Evolutionary conservation across 2,113 vertebrate genomes (phyloP).

Genomic region (Phalacrocorax pelagicus): DNA sequence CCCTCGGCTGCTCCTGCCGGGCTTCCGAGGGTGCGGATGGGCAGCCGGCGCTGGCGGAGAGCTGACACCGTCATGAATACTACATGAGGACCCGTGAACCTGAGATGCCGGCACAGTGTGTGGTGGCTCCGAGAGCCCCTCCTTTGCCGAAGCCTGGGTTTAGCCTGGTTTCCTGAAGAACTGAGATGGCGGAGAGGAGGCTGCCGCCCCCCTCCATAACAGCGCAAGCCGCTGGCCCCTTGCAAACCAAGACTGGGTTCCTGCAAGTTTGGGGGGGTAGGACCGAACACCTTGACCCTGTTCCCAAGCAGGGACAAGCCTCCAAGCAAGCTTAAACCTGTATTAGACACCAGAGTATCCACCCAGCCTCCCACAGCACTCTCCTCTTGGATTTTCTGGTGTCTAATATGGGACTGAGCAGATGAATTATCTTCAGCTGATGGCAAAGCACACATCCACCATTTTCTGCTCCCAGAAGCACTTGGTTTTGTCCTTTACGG

Average conservation of each 20-base stretch:
- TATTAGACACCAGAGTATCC: rapidly evolving
- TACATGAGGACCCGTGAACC: slow-evolving; percentile 80
- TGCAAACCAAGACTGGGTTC: neutral
- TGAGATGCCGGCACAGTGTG: slow-evolving; percentile 67
- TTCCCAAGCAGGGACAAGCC: rapidly evolving
- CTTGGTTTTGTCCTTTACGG: neutral
- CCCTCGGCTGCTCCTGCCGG: neutral
- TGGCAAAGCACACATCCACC: neutral
- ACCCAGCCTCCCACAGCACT: rapidly evolving
- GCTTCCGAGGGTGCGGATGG: slow-evolving; percentile 19
- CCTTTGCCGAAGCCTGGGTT: neutral
- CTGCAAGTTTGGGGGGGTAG: too few species aligned
- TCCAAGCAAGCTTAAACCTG: rapidly evolving
- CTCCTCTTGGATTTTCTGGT: neutral
- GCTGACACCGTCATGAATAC: slow-evolving; percentile 84
- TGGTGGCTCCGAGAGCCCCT: neutral
- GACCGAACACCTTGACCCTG: rapidly evolving
- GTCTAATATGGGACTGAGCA: rapidly evolving
- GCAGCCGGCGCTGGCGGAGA: slow-evolving; percentile 51
- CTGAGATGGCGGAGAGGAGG: rapidly evolving
- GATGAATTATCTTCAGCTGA: rapidly evolving
- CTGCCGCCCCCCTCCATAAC: neutral
- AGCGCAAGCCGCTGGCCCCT: too few species aligned
- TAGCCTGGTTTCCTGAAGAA: neutral
- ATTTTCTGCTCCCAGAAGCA: neutral